Percentiles rank a stretch among this genome's conserved stretches.
These are phyloP conservation scores for Agrypnia vestita DNA, from an alignment of 1,140 invertebrate genomes.

Conservation along the genomic window DNA sequence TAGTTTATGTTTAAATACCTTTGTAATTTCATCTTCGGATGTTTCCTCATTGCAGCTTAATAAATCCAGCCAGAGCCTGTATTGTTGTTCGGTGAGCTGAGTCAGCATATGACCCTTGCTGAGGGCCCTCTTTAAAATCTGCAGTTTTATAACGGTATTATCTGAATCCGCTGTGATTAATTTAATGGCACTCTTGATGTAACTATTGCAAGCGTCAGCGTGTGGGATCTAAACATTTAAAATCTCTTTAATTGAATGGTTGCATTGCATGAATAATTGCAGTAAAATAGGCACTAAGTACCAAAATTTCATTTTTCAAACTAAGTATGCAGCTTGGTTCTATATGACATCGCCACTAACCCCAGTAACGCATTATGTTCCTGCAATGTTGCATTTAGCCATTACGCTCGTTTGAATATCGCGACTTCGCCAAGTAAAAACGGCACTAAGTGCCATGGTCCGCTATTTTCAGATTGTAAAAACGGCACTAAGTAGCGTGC, in stretches of 20 bases:
- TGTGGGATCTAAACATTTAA: conserved; percentile 66
- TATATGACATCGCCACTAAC: too few relatives aligned
- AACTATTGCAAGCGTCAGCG: conserved; percentile 73
- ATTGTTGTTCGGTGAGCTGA: conserved; percentile 72
- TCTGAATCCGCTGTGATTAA: conserved; percentile 63
- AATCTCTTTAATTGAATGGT: background rate
- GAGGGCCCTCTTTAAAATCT: conserved; percentile 70
- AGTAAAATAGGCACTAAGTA: too few relatives aligned
- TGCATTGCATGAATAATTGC: too few relatives aligned
- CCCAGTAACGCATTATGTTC: too few relatives aligned
- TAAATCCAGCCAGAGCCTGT: conserved; percentile 69
- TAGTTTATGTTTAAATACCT: conserved; percentile 34
- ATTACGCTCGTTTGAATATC: too few relatives aligned
- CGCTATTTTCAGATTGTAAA: too few relatives aligned
- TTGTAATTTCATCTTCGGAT: conserved; percentile 43
- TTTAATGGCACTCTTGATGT: conserved; percentile 72
- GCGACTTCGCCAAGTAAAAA: too few relatives aligned
- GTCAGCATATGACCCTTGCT: conserved; percentile 67
- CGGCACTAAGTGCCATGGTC: too few relatives aligned
- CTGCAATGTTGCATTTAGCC: too few relatives aligned
- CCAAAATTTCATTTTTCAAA: too few relatives aligned
- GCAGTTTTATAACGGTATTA: conserved; percentile 65
- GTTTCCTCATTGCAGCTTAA: conserved; percentile 37
- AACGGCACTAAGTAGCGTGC: too few relatives aligned
- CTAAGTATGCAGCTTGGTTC: too few relatives aligned